These are phyloP conservation scores for Eurois occulta DNA, from an alignment of 2,888 invertebrate genomes.

Conservation along the genomic window DNA sequence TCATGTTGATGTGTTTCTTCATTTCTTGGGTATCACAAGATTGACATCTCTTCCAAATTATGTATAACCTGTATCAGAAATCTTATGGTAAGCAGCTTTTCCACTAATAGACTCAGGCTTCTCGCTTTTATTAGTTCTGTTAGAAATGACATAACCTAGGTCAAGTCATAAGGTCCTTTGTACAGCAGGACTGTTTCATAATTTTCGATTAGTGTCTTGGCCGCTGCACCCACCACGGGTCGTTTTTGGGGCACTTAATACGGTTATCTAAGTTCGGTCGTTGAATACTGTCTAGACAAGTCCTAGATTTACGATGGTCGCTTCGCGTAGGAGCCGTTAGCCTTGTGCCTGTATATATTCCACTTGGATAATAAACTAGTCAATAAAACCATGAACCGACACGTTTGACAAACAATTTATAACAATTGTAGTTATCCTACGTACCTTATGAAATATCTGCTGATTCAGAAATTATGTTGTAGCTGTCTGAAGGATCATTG, in stretches of 20 bases:
- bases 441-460: conserved; percentile 66
- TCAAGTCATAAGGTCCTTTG: conserved; percentile 15
- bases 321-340: conserved; percentile 86
- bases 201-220: conserved; percentile 60
- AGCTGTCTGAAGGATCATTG: conserved; percentile 27
- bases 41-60: background rate
- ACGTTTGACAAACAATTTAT: conserved; percentile 80
- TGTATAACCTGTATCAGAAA: background rate
- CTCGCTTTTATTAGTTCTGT: background rate
- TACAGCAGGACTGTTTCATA: conserved; percentile 54
- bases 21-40: background rate
- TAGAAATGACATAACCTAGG: background rate
- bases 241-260: conserved; percentile 78
- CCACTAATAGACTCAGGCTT: background rate
- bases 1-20: conserved; percentile 1
- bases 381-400: conserved; percentile 75
- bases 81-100: background rate
- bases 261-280: conserved; percentile 69
- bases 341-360: conserved; percentile 81
- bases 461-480: conserved; percentile 59
- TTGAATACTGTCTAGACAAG: conserved; percentile 73
- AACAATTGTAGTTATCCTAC: conserved; percentile 70
- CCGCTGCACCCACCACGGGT: conserved; percentile 74
- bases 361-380: conserved; percentile 78
- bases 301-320: conserved; percentile 85